phyloP scores from a whole-genome alignment of 2,888 invertebrate species.

The Anthophora plumipes region DNA sequence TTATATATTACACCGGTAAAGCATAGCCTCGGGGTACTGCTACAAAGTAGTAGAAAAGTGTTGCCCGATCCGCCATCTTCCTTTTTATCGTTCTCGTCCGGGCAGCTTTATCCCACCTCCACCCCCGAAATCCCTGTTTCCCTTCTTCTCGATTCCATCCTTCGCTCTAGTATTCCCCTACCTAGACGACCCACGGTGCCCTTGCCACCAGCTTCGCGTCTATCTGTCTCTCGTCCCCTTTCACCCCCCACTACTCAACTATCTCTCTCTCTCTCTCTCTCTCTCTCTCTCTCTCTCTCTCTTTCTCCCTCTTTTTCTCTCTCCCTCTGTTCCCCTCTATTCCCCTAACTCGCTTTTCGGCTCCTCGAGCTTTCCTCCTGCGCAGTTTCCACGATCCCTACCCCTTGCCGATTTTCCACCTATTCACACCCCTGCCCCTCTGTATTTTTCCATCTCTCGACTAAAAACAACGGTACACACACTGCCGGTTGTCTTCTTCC shows the following conservation, averaged over 20 bases:
- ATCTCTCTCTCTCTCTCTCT: too few species aligned
- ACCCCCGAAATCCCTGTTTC: constrained; percentile 59
- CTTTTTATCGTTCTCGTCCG: constrained; percentile 79
- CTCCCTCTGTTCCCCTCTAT: background rate
- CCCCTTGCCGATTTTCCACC: constrained; percentile 18
- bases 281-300: too few species aligned
- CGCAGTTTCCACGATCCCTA: constrained; percentile 6
- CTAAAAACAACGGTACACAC: constrained; percentile 55
- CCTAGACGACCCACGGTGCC: constrained; percentile 28
- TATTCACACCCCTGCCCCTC: background rate
- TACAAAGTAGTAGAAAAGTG: constrained; percentile 66
- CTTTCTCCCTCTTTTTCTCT: background rate
- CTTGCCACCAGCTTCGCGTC: constrained; percentile 34
- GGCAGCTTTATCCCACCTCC: constrained; percentile 70
- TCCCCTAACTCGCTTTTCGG: constrained; percentile 31
- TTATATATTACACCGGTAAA: background rate
- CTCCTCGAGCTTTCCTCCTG: constrained; percentile 13
- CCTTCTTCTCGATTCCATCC: constrained; percentile 29
- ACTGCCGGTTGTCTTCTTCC: constrained; percentile 42
- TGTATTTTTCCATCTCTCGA: constrained; percentile 20
- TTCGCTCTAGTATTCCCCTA: constrained; percentile 29
- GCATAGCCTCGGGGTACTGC: background rate
- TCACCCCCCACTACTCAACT: too few species aligned
- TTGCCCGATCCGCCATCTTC: constrained; percentile 80
- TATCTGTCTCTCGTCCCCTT: background rate